Conservation (phyloP, 2,113 vertebrate genomes). For the Stegastes partitus region DNA sequence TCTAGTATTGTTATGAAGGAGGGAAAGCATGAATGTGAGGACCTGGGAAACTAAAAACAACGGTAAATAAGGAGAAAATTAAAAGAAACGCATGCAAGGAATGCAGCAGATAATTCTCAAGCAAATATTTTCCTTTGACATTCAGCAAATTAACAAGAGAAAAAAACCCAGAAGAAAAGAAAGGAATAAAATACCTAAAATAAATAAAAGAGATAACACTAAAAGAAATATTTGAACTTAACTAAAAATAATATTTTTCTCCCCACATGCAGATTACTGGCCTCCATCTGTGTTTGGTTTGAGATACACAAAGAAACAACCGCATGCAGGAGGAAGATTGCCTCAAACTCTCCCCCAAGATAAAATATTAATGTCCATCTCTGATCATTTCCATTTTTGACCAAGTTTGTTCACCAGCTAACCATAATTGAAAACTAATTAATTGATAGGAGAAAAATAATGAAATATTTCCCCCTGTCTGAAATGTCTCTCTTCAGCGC, state of each 20-base stretch:
- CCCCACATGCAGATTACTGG: too few relatives aligned
- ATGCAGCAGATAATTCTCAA: neutral
- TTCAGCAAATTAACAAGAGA: slow-evolving; percentile 31
- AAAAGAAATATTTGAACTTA: neutral
- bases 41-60: neutral
- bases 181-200: neutral
- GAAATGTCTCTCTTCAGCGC: slow-evolving; percentile 1
- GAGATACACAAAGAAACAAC: neutral
- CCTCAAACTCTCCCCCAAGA: neutral
- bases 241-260: neutral
- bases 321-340: neutral
- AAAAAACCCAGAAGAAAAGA: neutral
- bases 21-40: slow-evolving; percentile 11
- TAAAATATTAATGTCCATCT: slow-evolving; percentile 17
- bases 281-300: neutral
- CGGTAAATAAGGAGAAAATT: neutral
- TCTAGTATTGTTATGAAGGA: slow-evolving; percentile 25
- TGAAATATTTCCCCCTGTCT: slow-evolving; percentile 26
- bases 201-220: too few relatives aligned
- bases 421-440: slow-evolving; percentile 51
- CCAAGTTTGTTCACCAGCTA: slow-evolving; percentile 25
- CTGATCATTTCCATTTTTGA: slow-evolving; percentile 22
- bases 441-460: slow-evolving; percentile 38
- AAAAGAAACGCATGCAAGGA: slow-evolving; percentile 1
- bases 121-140: slow-evolving; percentile 16